Evolutionary conservation across 1,140 invertebrate genomes (phyloP), one percentile per base, ranked within the genome.

Genomic region (Caenorhabditis tropicalis): DNA sequence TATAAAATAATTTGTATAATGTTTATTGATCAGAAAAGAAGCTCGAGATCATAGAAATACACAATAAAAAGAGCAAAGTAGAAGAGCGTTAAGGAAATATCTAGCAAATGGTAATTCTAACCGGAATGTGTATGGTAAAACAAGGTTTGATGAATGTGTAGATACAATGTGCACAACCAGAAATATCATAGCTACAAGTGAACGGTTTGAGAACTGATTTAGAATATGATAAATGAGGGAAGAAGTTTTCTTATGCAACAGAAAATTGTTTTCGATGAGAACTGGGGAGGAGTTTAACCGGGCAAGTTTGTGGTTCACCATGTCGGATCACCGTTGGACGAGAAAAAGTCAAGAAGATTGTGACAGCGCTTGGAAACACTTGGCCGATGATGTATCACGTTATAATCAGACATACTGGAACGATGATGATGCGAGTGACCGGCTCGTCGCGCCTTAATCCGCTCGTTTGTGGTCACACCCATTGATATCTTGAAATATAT

Each of bases 381-480:
- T 24, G 65, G 65, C 15, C n/a, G n/a, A n/a, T 74, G 65, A 43
- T 43, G 65, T 10, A 74, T 74, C 33, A 74, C 65, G 43, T 74
- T 74, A 4, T 74, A 74, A 24, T 74, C 65, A 24, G 60, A 36
- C n/a, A n/a, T n/a, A n/a, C n/a, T n/a, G 31, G 16, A 10, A 19
- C n/a, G n/a, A 10, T 33, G 43, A 43, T 74, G 58, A 65, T 58
- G 53, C 3, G 48, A 15, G 27, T 65, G 65, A 24, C 65, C 65
- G 19, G 65, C 65, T 46, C 83, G 83, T 7, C 58, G 80, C 15
- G 53, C 46, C 39, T 65, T 82, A 48, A 85, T 79, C 7, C 53
- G 36, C 19, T 85, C 56, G 31, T 85, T 85, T 1, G 84, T 85
- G 9, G 84, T 85, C 2, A 82, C 70, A 51, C 48, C 43, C 27